A percentile compares a stretch with the other conserved stretches of the same genome.
Conservation (phyloP, 2,888 invertebrate genomes). For the Chloroclysta siterata region DNA sequence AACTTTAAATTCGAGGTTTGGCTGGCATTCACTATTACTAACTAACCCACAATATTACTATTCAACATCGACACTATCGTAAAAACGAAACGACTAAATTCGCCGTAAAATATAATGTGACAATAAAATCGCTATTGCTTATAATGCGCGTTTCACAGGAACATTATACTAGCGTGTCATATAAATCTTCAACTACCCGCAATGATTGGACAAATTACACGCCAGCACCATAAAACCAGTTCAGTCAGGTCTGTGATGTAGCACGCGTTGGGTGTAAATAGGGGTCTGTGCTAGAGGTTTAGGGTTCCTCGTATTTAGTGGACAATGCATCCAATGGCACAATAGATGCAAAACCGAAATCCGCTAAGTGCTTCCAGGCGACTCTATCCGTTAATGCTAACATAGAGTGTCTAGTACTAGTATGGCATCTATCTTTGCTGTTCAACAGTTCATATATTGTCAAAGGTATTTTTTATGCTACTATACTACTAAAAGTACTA, state of each 20-base stretch:
- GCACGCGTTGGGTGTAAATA: background rate
- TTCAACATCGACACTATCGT: constrained; percentile 6
- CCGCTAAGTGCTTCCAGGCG: constrained; percentile 16
- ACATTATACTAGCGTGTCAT: constrained; percentile 32
- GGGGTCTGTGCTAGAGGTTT: constrained; percentile 13
- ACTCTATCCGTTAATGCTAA: constrained; percentile 3
- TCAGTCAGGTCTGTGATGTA: background rate
- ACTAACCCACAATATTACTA: background rate
- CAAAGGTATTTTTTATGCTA: too few species aligned
- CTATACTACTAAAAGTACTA: too few species aligned
- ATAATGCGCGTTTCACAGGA: constrained; percentile 39
- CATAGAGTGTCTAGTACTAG: background rate
- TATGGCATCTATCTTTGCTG: too few species aligned
- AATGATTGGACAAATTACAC: constrained; percentile 60
- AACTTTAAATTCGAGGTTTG: too few species aligned
- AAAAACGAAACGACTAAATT: constrained; percentile 25
- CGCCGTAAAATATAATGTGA: constrained; percentile 26
- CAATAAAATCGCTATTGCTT: constrained; percentile 43
- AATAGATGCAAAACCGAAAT: constrained; percentile 24
- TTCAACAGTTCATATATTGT: too few species aligned
- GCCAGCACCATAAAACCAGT: constrained; percentile 17
- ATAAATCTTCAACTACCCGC: constrained; percentile 59
- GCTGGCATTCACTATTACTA: background rate
- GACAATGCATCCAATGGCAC: constrained; percentile 29
- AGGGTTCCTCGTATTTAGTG: constrained; percentile 12